Evolutionary conservation across 2,888 invertebrate species (phyloP).

Genomic region (Hydrotaea diabolus): DNA sequence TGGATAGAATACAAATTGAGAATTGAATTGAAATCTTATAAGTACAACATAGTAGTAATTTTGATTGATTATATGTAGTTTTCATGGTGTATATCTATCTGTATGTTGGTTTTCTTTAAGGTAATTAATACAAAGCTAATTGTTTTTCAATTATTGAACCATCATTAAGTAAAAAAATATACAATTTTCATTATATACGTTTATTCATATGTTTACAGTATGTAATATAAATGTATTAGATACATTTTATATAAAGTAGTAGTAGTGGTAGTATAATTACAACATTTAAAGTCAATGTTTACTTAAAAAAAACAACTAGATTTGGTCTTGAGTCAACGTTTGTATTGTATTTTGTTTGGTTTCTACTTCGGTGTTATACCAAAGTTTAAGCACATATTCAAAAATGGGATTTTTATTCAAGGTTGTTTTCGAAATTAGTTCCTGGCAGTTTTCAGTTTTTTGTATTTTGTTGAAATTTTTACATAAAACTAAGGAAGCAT

Average conservation of each 20-base stretch:
- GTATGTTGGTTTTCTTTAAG: neutral
- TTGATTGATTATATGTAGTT: neutral
- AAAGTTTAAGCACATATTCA: conserved; percentile 21
- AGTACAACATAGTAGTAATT: neutral
- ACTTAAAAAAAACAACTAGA: neutral
- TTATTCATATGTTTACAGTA: neutral
- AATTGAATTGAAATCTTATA: no score
- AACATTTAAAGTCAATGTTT: conserved; percentile 1
- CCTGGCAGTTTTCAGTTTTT: conserved; percentile 55
- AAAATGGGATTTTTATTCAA: conserved; percentile 5
- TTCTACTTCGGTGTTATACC: conserved; percentile 47
- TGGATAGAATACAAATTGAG: neutral
- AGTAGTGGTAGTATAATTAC: neutral
- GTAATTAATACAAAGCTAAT: conserved; percentile 9
- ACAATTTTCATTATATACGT: neutral
- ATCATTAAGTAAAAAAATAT: conserved; percentile 4
- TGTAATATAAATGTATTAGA: conserved; percentile 10
- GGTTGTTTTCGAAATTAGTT: neutral
- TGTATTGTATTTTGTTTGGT: neutral
- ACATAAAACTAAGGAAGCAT: conserved; percentile 48
- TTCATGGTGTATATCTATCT: no score
- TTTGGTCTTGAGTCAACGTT: conserved; percentile 20
- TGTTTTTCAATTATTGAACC: neutral
- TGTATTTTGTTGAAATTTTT: neutral
- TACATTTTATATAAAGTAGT: conserved; percentile 9